Conservation (phyloP, 2,888 invertebrate genomes). For the Cosmia trapezina region DNA sequence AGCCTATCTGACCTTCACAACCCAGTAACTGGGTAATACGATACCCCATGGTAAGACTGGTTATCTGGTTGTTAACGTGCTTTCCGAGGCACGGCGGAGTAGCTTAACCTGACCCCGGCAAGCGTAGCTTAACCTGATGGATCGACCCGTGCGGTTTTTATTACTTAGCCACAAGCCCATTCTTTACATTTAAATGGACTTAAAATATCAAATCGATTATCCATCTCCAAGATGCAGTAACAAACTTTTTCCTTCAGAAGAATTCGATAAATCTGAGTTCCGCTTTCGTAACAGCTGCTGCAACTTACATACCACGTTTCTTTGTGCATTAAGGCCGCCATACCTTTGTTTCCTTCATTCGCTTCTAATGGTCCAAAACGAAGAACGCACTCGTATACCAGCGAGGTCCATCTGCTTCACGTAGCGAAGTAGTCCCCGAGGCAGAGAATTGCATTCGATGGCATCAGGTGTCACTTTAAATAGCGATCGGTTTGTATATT, state of each 20-base stretch:
- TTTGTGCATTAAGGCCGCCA: constrained; percentile 49
- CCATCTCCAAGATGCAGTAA: constrained; percentile 17
- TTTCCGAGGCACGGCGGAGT: too few species aligned
- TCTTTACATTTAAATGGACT: constrained; percentile 16
- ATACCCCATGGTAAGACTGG: too few species aligned
- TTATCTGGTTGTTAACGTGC: too few species aligned
- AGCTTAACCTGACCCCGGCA: too few species aligned
- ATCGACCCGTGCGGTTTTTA: too few species aligned
- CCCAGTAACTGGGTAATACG: too few species aligned
- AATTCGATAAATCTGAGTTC: constrained; percentile 38
- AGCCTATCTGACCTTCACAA: too few species aligned
- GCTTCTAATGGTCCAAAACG: constrained; percentile 57
- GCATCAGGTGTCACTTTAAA: constrained; percentile 59
- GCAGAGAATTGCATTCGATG: constrained; percentile 58
- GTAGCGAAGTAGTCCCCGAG: constrained; percentile 55
- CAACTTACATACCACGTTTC: constrained; percentile 40
- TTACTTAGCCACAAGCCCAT: too few species aligned
- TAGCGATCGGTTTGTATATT: constrained; percentile 34
- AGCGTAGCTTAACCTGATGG: too few species aligned
- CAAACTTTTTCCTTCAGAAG: constrained; percentile 36
- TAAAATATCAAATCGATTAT: constrained; percentile 40
- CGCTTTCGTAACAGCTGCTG: constrained; percentile 46
- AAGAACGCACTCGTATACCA: constrained; percentile 35
- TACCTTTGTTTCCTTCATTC: constrained; percentile 57
- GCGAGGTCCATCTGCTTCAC: constrained; percentile 53